Conservation (phyloP, 1,140 invertebrate species). For the Drosophila yakuba region DNA sequence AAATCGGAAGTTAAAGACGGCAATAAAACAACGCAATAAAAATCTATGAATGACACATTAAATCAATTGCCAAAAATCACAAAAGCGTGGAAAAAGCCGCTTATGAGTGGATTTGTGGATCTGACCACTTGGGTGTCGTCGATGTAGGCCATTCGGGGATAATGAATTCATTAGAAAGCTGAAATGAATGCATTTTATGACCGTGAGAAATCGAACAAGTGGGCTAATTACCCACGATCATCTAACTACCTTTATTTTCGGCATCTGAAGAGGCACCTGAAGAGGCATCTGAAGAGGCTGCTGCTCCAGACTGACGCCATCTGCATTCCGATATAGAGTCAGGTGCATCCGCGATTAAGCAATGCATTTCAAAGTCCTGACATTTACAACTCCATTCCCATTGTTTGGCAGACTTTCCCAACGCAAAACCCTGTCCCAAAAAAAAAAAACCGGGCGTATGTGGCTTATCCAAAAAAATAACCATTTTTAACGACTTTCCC, state of each 20-base stretch:
- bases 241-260: constrained; percentile 15
- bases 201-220: constrained; percentile 73
- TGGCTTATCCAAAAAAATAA: constrained; percentile 56
- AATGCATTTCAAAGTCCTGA: constrained; percentile 75
- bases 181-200: constrained; percentile 71
- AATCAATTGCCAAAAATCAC: constrained; percentile 85
- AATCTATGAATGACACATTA: constrained; percentile 85
- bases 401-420: constrained; percentile 57
- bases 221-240: constrained; percentile 53
- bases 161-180: constrained; percentile 71
- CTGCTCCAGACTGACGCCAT: constrained; percentile 33
- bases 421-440: constrained; percentile 16
- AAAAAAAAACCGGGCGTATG: constrained; percentile 23
- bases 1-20: constrained; percentile 85
- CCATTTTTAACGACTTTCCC: constrained; percentile 77
- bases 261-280: constrained; percentile 1
- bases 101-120: constrained; percentile 80
- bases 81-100: constrained; percentile 71
- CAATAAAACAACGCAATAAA: constrained; percentile 84
- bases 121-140: constrained; percentile 34
- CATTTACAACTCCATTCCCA: constrained; percentile 68
- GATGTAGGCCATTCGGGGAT: constrained; percentile 6
- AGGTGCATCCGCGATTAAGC: constrained; percentile 71
- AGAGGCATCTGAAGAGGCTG: no score
- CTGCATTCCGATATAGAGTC: constrained; percentile 24